Evolutionary conservation across 2,797 vertebrate species (phyloP).

Genomic region (Hemibagrus guttatus): DNA sequence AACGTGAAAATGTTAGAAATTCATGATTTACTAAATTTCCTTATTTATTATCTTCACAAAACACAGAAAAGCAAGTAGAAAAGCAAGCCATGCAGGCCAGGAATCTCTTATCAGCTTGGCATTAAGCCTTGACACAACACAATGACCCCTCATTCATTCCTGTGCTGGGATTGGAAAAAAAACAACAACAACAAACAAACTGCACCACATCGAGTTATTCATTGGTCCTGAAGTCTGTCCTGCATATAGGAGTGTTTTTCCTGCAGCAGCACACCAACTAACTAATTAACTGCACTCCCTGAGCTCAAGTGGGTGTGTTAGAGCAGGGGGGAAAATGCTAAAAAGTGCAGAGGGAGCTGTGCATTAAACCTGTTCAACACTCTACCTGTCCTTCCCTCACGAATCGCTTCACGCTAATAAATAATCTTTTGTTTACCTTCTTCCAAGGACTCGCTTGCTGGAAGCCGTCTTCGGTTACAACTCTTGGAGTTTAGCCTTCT

Average conservation of each 20-base stretch:
- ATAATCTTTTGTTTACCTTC: conserved; percentile 86
- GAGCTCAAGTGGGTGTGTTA: neutral
- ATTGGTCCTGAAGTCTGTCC: conserved; percentile 44
- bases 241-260: neutral
- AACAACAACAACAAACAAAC: conserved; percentile 56
- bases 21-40: neutral
- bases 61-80: neutral
- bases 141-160: conserved; percentile 33
- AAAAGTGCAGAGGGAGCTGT: neutral
- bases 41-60: neutral
- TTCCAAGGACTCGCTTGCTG: conserved; percentile 81
- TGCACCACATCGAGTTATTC: conserved; percentile 63
- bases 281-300: neutral
- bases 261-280: neutral
- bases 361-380: conserved; percentile 58
- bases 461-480: conserved; percentile 49
- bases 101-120: conserved; percentile 44
- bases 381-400: conserved; percentile 4
- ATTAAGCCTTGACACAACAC: conserved; percentile 48
- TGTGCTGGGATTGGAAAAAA: conserved; percentile 42
- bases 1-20: neutral
- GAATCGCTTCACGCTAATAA: conserved; percentile 59
- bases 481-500: conserved; percentile 44
- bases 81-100: conserved; percentile 37
- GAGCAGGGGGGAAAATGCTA: too few relatives aligned